Evolutionary conservation across 2,888 invertebrate species (phyloP).

Genomic region (Watsonalla cultraria): DNA sequence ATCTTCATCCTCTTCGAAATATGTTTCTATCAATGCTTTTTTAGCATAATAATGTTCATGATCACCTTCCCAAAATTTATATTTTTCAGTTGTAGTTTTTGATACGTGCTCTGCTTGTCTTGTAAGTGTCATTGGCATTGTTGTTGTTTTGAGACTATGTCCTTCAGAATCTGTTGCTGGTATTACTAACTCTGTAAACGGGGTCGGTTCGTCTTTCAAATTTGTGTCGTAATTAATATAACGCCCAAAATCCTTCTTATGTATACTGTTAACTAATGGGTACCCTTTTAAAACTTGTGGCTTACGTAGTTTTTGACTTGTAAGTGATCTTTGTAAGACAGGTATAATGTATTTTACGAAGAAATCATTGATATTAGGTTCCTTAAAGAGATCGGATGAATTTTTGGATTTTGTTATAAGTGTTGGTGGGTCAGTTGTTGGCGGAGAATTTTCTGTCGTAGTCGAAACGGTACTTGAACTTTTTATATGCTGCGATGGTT

Average conservation of each 20-base stretch:
- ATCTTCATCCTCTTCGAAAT: conserved; percentile 19
- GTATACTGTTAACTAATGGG: background rate
- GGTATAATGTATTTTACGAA: background rate
- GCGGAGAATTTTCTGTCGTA: conserved; percentile 1
- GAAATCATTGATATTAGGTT: background rate
- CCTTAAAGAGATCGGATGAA: background rate
- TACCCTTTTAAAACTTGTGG: background rate
- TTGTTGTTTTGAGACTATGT: background rate
- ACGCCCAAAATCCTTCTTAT: background rate
- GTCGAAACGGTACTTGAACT: background rate
- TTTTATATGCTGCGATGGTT: no score
- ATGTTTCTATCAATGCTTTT: conserved; percentile 5
- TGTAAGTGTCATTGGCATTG: background rate
- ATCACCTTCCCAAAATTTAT: background rate
- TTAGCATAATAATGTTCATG: background rate
- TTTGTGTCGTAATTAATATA: background rate
- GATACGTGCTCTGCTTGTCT: conserved; percentile 1
- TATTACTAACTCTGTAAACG: background rate
- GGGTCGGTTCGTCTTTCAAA: background rate
- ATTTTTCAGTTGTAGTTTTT: background rate
- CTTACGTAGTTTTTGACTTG: conserved; percentile 3
- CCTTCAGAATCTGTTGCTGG: background rate
- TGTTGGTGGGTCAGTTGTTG: conserved; percentile 1
- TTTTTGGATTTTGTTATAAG: background rate
- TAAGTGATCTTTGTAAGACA: conserved; percentile 5